These are phyloP conservation scores for Doryteuthis pealeii DNA, from an alignment of 1,140 invertebrate genomes.

Conservation along the genomic window DNA sequence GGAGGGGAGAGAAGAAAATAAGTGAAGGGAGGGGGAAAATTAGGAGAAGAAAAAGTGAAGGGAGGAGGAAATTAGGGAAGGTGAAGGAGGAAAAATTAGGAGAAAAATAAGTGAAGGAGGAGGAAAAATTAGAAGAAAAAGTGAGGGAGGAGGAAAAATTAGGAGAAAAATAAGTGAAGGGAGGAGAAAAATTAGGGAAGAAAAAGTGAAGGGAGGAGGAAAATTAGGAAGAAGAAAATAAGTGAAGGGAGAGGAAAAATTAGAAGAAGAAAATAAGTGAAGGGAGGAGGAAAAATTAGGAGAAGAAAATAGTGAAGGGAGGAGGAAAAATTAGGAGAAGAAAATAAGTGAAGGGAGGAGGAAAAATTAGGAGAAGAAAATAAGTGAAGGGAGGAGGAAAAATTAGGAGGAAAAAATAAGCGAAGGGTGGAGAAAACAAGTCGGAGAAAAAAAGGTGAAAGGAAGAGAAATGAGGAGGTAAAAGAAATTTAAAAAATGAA, in stretches of 20 bases:
- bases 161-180: not conserved
- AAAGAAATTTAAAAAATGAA: not conserved
- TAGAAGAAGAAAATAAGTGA: no score
- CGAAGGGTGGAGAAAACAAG: not conserved
- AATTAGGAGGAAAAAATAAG: not conserved
- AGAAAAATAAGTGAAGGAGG: not conserved
- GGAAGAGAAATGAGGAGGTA: not conserved
- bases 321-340: not conserved
- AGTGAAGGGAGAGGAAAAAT: no score
- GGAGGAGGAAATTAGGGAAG: no score
- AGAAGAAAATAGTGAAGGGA: not conserved
- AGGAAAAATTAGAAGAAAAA: not conserved
- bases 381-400: not conserved
- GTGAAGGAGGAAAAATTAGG: no score
- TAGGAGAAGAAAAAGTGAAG: no score
- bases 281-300: not conserved
- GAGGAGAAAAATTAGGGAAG: not conserved
- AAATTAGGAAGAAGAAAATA: not conserved
- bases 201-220: not conserved
- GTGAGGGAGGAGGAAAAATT: no score
- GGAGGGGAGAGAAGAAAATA: no score
- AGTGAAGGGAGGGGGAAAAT: no score
- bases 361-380: not conserved
- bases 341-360: not conserved
- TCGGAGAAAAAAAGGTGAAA: not conserved